Base-by-base conservation (phyloP, 2,113 vertebrate species). In the Apus apus region DNA sequence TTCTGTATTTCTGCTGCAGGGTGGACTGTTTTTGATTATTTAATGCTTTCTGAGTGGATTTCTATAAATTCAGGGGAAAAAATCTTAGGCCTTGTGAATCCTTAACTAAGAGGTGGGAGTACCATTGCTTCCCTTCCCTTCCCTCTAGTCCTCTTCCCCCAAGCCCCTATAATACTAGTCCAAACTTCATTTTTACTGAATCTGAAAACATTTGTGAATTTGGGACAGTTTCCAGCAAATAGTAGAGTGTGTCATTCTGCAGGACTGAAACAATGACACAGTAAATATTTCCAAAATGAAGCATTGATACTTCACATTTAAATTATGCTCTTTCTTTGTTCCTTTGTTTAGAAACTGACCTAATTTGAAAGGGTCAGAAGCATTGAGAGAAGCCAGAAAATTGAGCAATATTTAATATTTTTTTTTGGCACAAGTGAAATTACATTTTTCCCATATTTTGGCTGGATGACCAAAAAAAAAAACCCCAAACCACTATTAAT, bases 1-100 rank as follows among this genome's bases (percentile, higher is more conserved):
- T 85, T 77, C 6, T 21, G 25, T 38, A 60, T 71, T 96, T 74
- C 56, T 85, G 11, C 65, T 71, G 56, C 22, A 78, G 40, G n/a
- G 60, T 60, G 29, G 51, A 20, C 45, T 88, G 72, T 29, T 74
- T 86, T 65, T 29, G 56, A 77, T 90, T 51, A 48, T 12, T 74
- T 90, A 80, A 94, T 96, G 82, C 61, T 88, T 83, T 86, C 32
- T 65, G 57, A 93, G 38, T 43, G 38, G 68, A 91, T 92, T 95
- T 46, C 43, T 56, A 29, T 11, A 85, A 94, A 89, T 46, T 73
- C 62, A 85, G 23, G 20, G 3, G 43, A 86, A 87, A 90, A 70
- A 38, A 14, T 21, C 54, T 58, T 10, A 64, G 38, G 36, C 43
- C 11, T 58, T 83, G 12, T 77, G 85, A 94, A 70, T 82, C 46